phyloP scores from a whole-genome alignment of 2,797 vertebrate species.

The Balearica regulorum region DNA sequence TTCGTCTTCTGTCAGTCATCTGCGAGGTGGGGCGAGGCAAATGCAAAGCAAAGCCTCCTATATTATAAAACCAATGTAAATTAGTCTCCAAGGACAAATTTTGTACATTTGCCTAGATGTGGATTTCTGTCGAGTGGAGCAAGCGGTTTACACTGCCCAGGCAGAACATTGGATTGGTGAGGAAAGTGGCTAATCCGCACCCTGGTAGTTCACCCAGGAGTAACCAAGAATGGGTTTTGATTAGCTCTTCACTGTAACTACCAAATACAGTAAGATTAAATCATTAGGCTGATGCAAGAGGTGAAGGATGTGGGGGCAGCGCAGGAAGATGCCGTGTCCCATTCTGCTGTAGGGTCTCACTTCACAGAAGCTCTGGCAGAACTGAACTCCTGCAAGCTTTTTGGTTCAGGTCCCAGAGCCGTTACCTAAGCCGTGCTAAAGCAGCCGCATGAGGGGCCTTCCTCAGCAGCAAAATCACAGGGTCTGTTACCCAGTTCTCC shows the following conservation, averaged over 20 bases:
- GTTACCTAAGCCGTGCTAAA: not conserved
- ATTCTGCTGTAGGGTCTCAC: not conserved
- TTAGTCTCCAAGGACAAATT: not conserved
- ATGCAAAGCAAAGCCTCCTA: not conserved
- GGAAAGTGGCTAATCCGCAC: not conserved
- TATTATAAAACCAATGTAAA: not conserved
- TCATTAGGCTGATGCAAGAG: not conserved
- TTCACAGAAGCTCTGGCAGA: not conserved
- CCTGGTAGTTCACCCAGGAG: not conserved
- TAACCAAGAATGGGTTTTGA: not conserved
- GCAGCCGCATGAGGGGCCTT: not conserved
- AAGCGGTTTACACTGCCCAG: fast-evolving
- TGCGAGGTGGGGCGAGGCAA: not conserved
- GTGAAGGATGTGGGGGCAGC: not conserved
- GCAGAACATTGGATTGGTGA: not conserved
- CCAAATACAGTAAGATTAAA: not conserved
- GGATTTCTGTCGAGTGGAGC: not conserved
- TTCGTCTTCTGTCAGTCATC: not conserved
- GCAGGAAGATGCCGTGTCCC: fast-evolving
- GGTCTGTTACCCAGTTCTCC: not conserved
- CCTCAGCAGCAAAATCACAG: not conserved
- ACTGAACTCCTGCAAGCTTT: not conserved
- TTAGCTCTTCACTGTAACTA: not conserved
- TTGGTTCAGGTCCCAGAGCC: not conserved
- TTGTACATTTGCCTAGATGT: fast-evolving